Base-by-base conservation (phyloP, 1,140 invertebrate species). In the Spodoptera frugiperda region DNA sequence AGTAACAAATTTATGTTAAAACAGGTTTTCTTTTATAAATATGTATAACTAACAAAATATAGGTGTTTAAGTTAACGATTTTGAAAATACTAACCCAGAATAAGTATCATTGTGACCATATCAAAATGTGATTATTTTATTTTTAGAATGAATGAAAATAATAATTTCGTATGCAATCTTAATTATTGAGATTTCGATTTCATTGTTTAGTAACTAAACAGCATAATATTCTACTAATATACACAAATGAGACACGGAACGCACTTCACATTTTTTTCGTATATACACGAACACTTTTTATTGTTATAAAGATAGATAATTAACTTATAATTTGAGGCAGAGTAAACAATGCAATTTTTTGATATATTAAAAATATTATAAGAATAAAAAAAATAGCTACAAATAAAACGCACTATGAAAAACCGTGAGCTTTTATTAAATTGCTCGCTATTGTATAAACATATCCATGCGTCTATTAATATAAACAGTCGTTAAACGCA, bases 1-100 rank as follows among this genome's bases (percentile, higher is more conserved):
- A 65, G 12, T 48, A 59, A 63, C 57, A 51, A 67, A 72, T 19
- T 78, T 77, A 77, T 46, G 10, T 79, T 77, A 12, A 3, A 71
- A 25, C 11, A 67, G 9, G 33, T 51, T 53, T 25, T 25, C 3
- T 1, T 53, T 53, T 30, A 39, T 8, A 39, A 39, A 39, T 9
- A 39, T 39, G 33, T 10, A 39, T 9, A 8, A 39, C 33, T 39
- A 9, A 39, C 33, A 39, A 39, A 9, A 4, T 9, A 6, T 39
- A 39, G 33, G 6, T 39, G 8, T 39, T 39, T 39, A 39, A 39
- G 33, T 39, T 39, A 9, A 39, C 3, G 9, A 39, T 39, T 39
- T 39, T 39, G 33, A 39, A 39, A 61, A 15, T 61, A 39, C 5
- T 65, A 48, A 65, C 46, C 61, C 61, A 65, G 6, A 65, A 44